Conservation (phyloP, 2,888 invertebrate genomes). For the Amiota minor region DNA sequence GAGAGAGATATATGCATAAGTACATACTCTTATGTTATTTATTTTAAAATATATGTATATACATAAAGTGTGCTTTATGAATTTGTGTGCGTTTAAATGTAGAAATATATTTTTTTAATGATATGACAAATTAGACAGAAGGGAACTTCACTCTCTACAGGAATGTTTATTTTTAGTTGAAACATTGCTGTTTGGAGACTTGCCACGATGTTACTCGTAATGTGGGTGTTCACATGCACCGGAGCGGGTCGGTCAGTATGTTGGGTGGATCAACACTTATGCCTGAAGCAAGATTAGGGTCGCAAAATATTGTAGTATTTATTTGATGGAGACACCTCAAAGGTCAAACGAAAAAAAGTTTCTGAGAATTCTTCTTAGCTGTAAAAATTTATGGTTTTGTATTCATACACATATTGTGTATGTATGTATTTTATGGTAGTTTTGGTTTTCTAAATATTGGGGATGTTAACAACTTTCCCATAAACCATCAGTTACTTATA, state of each 20-base stretch:
- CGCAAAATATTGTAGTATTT: not conserved
- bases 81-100: not conserved
- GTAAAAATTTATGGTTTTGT: no score
- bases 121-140: slow-evolving; percentile 34
- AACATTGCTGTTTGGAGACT: not conserved
- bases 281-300: not conserved
- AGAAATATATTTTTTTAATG: slow-evolving; percentile 31
- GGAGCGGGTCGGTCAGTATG: not conserved
- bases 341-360: no score
- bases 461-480: no score
- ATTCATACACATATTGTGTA: no score
- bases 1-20: no score
- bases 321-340: no score
- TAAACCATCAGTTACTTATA: no score
- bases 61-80: not conserved
- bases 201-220: not conserved
- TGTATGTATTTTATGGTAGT: no score
- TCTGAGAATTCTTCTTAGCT: no score
- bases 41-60: not conserved
- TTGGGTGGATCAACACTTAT: not conserved
- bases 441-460: no score
- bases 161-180: slow-evolving; percentile 17
- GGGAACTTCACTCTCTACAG: slow-evolving; percentile 11
- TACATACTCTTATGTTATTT: no score
- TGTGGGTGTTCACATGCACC: not conserved